Conservation (phyloP, 2,113 vertebrate genomes). For the Psittacula cyanocephala region DNA sequence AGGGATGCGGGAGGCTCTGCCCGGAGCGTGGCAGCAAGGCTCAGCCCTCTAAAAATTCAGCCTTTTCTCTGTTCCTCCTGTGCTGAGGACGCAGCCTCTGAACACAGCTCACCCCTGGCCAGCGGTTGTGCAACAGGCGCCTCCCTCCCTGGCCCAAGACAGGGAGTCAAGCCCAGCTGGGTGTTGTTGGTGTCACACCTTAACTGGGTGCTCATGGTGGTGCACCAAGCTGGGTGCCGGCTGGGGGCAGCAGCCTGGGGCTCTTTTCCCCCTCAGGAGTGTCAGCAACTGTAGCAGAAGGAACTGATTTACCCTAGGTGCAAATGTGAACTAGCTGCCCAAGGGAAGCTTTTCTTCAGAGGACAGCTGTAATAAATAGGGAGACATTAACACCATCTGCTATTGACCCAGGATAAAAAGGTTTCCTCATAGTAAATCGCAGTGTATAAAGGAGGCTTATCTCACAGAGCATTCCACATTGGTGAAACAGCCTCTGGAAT, state of each 20-base stretch:
- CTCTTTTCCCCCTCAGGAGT: rapidly evolving
- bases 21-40: neutral
- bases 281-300: neutral
- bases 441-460: neutral
- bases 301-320: neutral
- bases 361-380: neutral
- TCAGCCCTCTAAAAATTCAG: neutral
- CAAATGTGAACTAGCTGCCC: neutral
- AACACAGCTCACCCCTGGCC: neutral
- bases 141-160: neutral
- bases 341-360: neutral
- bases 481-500: neutral
- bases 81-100: neutral
- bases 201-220: neutral
- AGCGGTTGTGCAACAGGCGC: neutral
- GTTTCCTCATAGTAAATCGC: neutral
- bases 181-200: neutral
- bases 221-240: neutral
- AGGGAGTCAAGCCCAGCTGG: neutral
- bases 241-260: neutral
- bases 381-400: neutral
- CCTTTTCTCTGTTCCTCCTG: neutral
- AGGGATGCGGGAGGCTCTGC: neutral
- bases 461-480: neutral
- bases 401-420: neutral